Percentiles rank a stretch among this genome's conserved stretches.
These are phyloP conservation scores for Struthidea cinerea DNA, from an alignment of 2,113 vertebrate genomes.

Conservation along the genomic window DNA sequence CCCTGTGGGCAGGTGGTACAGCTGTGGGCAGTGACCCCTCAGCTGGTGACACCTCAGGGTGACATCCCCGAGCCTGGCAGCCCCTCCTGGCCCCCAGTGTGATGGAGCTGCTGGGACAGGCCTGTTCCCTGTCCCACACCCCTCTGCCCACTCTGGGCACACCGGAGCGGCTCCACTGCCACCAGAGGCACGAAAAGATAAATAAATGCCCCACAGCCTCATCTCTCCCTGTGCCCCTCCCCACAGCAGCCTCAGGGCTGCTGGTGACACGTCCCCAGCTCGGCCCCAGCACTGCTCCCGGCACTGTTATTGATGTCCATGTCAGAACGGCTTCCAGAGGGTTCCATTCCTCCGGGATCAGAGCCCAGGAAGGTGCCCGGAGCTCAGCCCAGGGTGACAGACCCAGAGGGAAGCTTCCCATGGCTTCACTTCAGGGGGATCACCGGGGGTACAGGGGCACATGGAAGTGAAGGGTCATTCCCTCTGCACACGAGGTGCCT, in stretches of 20 bases:
- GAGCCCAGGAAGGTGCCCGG: background rate
- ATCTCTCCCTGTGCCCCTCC: background rate
- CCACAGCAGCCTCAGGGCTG: background rate
- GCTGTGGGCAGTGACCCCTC: background rate
- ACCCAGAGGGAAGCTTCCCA: background rate
- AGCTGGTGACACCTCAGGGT: background rate
- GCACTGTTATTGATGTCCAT: background rate
- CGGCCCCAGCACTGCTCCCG: background rate
- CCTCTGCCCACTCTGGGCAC: background rate
- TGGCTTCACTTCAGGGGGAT: background rate
- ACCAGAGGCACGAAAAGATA: background rate
- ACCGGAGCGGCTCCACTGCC: background rate
- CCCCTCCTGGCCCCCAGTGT: background rate
- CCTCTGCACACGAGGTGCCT: background rate
- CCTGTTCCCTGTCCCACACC: background rate
- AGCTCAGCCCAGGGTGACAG: background rate
- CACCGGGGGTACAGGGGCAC: background rate
- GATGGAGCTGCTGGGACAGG: background rate
- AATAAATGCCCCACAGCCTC: background rate
- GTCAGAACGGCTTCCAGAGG: background rate
- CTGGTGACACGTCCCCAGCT: background rate
- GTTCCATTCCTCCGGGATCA: background rate
- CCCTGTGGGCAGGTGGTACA: accelerated
- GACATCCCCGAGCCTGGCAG: background rate
- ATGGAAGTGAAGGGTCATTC: background rate